Conservation (phyloP, 2,113 vertebrate species). For the Odocoileus hemionus region DNA sequence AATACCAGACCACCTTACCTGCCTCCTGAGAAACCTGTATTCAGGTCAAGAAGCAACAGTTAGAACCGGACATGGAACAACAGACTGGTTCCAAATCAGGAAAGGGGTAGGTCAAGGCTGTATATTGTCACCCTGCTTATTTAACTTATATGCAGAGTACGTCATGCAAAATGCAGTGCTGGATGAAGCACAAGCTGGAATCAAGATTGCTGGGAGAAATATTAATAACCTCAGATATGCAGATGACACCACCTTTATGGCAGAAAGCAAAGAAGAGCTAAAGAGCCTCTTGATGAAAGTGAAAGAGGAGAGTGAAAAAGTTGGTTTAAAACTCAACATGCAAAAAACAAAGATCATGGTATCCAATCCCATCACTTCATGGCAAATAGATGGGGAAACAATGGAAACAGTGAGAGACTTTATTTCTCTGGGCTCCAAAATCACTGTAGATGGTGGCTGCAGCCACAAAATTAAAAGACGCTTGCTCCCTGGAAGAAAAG, state of each 20-base stretch:
- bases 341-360: background rate
- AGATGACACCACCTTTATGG: background rate
- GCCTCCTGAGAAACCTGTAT: background rate
- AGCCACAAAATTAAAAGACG: background rate
- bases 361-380: background rate
- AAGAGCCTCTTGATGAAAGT: background rate
- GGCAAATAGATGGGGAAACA: background rate
- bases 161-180: accelerated
- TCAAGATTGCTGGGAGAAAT: background rate
- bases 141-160: background rate
- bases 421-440: background rate
- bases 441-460: background rate
- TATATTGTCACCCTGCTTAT: background rate
- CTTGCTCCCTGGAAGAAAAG: background rate
- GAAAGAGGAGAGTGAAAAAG: background rate
- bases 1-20: background rate
- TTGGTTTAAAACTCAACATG: background rate
- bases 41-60: background rate
- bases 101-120: background rate
- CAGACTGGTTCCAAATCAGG: background rate
- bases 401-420: background rate
- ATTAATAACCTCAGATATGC: background rate
- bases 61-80: background rate
- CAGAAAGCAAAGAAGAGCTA: background rate
- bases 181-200: background rate